A percentile compares a stretch with the other conserved stretches of the same genome.
phyloP scores from a whole-genome alignment of 2,113 vertebrate genomes.

The Pseudopodoces humilis region DNA sequence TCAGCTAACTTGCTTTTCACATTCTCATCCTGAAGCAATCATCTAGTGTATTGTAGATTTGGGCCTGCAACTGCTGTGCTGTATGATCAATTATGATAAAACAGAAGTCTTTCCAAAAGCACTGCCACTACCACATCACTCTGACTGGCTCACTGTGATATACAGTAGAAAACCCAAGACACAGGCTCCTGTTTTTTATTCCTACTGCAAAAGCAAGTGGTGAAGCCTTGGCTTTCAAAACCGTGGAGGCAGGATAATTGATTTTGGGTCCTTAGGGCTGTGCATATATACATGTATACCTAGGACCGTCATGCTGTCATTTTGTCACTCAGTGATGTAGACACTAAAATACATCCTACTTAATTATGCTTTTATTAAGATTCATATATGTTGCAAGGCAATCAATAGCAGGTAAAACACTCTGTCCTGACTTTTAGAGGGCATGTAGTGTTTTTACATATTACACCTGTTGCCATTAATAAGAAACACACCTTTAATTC shows the following conservation, averaged over 20 bases:
- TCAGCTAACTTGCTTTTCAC: neutral
- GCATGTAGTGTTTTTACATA: neutral
- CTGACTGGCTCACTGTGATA: neutral
- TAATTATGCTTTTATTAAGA: neutral
- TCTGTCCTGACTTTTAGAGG: neutral
- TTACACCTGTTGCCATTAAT: neutral
- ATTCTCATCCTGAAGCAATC: neutral
- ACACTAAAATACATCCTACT: neutral
- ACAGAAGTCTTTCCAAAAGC: neutral
- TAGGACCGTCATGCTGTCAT: neutral
- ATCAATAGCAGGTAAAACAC: neutral
- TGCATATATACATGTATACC: rapidly evolving
- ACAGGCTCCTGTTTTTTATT: neutral
- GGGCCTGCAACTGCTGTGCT: neutral
- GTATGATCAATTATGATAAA: neutral
- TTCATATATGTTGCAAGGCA: neutral
- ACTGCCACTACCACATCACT: neutral
- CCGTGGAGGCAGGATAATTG: neutral
- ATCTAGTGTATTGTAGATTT: neutral
- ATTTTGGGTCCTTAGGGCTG: neutral
- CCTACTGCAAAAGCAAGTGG: neutral
- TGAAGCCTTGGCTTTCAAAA: neutral
- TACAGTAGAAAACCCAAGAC: neutral
- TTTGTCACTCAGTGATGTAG: neutral
- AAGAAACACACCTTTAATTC: neutral